phyloP scores from a whole-genome alignment of 2,888 invertebrate genomes.

The Entomobrya proxima region DNA sequence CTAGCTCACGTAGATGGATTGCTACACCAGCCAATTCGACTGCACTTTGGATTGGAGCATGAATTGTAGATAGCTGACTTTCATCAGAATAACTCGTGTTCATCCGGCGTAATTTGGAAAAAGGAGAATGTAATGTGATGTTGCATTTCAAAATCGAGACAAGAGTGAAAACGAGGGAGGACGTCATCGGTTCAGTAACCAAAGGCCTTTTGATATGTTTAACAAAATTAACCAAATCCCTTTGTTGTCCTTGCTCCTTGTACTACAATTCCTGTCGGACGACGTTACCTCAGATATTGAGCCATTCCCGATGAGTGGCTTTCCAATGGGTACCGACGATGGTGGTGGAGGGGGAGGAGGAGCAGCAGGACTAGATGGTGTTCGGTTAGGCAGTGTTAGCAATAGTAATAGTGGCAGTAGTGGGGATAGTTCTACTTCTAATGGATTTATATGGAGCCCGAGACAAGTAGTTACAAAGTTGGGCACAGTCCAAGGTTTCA shows the following conservation, averaged over 20 bases:
- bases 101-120: not conserved
- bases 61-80: not conserved
- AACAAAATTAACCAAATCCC: constrained; percentile 56
- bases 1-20: not conserved
- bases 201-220: constrained; percentile 62
- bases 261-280: constrained; percentile 48
- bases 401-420: constrained; percentile 32
- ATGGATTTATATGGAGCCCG: constrained; percentile 63
- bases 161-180: constrained; percentile 61
- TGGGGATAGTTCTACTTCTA: constrained; percentile 19
- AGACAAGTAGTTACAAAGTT: constrained; percentile 68
- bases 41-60: not conserved
- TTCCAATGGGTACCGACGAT: constrained; percentile 30
- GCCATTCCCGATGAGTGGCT: constrained; percentile 57
- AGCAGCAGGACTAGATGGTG: not conserved
- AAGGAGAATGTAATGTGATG: constrained; percentile 57
- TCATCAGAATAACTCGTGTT: not conserved
- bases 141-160: constrained; percentile 56
- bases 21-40: not conserved
- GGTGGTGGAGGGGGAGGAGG: constrained; percentile 32
- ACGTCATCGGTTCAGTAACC: constrained; percentile 35
- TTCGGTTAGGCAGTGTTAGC: constrained; percentile 10
- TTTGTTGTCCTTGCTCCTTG: constrained; percentile 62
- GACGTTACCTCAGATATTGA: constrained; percentile 63
- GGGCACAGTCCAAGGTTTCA: constrained; percentile 66